phyloP scores from a whole-genome alignment of 2,797 vertebrate genomes.

The Clangula hyemalis region DNA sequence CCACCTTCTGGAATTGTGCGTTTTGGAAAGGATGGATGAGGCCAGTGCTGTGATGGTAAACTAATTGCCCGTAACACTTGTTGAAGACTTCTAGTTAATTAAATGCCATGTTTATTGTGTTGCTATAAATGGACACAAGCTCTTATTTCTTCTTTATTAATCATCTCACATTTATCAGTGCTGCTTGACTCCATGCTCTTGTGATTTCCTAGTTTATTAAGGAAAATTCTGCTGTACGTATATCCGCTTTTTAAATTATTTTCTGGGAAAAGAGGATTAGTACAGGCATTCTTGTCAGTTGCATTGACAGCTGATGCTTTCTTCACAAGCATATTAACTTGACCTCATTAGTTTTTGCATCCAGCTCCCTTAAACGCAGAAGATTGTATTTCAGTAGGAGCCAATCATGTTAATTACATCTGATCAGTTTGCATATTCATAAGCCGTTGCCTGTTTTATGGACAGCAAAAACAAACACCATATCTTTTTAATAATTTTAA shows the following conservation, averaged over 20 bases:
- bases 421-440: slow-evolving; percentile 84
- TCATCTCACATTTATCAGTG: not conserved
- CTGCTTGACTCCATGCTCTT: not conserved
- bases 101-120: slow-evolving; percentile 53
- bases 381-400: slow-evolving; percentile 74
- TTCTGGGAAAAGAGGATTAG: slow-evolving; percentile 50
- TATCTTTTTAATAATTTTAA: slow-evolving; percentile 84
- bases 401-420: slow-evolving; percentile 85
- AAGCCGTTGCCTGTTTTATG: slow-evolving; percentile 79
- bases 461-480: slow-evolving; percentile 80
- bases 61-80: slow-evolving; percentile 59
- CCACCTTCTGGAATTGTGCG: not conserved
- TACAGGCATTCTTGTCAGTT: slow-evolving; percentile 29
- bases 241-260: slow-evolving; percentile 28
- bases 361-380: slow-evolving; percentile 76
- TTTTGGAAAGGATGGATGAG: not conserved
- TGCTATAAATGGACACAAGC: slow-evolving; percentile 28
- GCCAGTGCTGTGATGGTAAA: slow-evolving; percentile 39
- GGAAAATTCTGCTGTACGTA: not conserved
- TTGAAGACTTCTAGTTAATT: slow-evolving; percentile 77
- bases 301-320: slow-evolving; percentile 77
- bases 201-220: not conserved
- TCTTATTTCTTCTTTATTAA: slow-evolving; percentile 26
- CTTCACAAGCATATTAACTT: slow-evolving; percentile 78
- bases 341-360: slow-evolving; percentile 82